Base-by-base conservation (phyloP, 2,113 vertebrate species). In the Malurus cyaneus region DNA sequence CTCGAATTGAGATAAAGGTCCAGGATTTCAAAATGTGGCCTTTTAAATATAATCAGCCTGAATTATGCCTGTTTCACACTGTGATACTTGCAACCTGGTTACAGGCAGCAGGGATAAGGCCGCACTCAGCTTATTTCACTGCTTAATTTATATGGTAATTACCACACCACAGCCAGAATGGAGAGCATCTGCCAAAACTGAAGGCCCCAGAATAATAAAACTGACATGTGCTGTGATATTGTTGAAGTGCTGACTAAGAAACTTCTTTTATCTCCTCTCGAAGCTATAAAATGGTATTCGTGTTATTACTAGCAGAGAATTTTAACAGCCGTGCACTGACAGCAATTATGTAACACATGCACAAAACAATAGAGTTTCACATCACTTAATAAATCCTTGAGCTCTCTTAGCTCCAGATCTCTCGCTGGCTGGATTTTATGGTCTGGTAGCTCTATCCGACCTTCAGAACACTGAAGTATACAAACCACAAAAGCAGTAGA, bases 131-230 rank as follows among this genome's bases (percentile, higher is more conserved):
- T 97, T 96, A 95, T 89, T 97, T 97, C 96, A 95, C 96, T 96
- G 95, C 96, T 97, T 97, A 97, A 98, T 98, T 98, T 98, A 97
- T 96, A 98, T 98, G 98, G 95, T 98, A 98, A 98, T 98, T 96
- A 96, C 87, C 92, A 94, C 53, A 94, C 93, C 83, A 96, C 78
- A 66, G 96, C 96, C 95, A 97, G 97, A 97, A 97, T 90, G 85
- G 89, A 97, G 85, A 97, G 96, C 96, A 96, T 93, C 96, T 98
- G 98, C 97, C 97, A 98, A 96, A 96, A 97, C 87, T 71, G 92
- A 97, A 97, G 97, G 94, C 96, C 86, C 82, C 95, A 86, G 96
- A 97, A 96, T 97, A 97, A 97, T 97, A 97, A 97, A 97, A 96
- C 89, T 95, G 96, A 94, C 97, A 96, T 96, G 93, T 77, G 95